A percentile compares a stretch with the other conserved stretches of the same genome.
These are phyloP conservation scores for Crocidura indochinensis DNA, from an alignment of 2,797 vertebrate species.

Conservation along the genomic window DNA sequence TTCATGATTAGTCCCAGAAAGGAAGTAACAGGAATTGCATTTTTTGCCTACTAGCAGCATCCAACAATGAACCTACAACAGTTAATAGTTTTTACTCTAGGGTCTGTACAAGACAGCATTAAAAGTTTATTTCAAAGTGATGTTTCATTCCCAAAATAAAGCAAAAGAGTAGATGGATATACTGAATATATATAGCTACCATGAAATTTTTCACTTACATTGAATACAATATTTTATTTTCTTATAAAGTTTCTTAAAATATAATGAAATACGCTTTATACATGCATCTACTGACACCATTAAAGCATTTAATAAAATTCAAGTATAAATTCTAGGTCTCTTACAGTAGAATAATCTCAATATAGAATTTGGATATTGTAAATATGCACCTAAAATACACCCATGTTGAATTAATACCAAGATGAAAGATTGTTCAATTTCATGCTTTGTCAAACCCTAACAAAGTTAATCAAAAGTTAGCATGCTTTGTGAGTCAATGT, in stretches of 20 bases:
- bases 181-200: not conserved
- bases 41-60: not conserved
- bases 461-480: constrained; percentile 12
- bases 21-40: not conserved
- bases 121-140: not conserved
- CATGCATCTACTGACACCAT: not conserved
- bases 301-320: not conserved
- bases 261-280: constrained; percentile 34
- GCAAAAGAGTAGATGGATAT: not conserved
- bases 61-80: not conserved
- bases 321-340: constrained; percentile 34
- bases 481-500: too few relatives aligned
- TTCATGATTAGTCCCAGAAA: not conserved
- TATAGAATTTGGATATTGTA: not conserved
- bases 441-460: constrained; percentile 22
- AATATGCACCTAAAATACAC: constrained; percentile 2
- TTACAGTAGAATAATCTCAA: constrained; percentile 24
- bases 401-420: constrained; percentile 38
- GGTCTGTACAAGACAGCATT: not conserved
- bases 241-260: constrained; percentile 38
- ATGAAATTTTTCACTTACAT: not conserved
- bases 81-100: not conserved
- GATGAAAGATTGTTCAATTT: not conserved
- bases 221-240: constrained; percentile 27
- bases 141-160: not conserved